A percentile compares a stretch with the other conserved stretches of the same genome.
Conservation (phyloP, 2,797 vertebrate species). For the Netta rufina region DNA sequence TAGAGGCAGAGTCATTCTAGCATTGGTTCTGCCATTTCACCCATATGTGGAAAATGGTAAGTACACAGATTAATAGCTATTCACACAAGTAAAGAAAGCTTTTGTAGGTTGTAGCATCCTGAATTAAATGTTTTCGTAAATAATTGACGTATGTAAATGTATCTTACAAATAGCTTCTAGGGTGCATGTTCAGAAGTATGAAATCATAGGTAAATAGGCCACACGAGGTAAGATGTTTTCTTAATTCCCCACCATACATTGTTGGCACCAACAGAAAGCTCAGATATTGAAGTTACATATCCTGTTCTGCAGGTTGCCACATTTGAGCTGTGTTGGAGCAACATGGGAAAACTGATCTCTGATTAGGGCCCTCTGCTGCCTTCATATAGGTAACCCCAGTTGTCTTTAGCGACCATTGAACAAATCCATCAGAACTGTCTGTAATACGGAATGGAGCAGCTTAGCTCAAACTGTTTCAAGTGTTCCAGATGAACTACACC, state of each 20-base stretch:
- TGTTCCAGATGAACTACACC: neutral
- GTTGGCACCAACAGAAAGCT: neutral
- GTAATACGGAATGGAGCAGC: neutral
- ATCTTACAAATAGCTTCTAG: neutral
- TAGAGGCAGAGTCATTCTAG: conserved; percentile 90
- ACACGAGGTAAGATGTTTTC: neutral
- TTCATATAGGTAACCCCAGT: neutral
- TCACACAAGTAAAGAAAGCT: neutral
- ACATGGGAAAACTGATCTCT: neutral
- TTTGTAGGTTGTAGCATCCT: neutral
- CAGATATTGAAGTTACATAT: neutral
- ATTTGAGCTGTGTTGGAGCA: neutral
- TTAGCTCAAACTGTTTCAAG: neutral
- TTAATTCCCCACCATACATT: neutral
- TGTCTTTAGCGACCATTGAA: neutral
- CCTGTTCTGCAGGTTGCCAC: neutral
- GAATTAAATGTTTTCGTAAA: neutral
- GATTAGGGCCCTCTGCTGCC: neutral
- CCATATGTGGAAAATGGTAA: conserved; percentile 96
- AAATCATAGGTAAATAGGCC: neutral
- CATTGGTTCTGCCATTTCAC: conserved; percentile 93
- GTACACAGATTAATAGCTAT: conserved; percentile 41
- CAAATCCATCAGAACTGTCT: neutral
- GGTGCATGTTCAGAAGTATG: neutral
- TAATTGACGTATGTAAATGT: neutral